These are phyloP conservation scores for Molothrus aeneus DNA, from an alignment of 2,797 vertebrate genomes.

Conservation along the genomic window DNA sequence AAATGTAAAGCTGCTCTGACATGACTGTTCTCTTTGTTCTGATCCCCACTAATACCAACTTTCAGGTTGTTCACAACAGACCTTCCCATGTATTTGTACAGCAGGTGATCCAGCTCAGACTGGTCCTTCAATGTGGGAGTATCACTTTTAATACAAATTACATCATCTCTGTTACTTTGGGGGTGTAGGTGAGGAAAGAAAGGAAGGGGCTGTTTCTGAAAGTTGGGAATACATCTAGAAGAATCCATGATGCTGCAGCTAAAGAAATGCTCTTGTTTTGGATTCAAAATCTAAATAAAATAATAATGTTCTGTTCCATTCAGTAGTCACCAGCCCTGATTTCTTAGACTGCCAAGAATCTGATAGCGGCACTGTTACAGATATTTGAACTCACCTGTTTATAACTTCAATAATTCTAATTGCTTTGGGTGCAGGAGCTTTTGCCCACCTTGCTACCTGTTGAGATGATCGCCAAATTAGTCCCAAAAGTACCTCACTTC, in stretches of 20 bases:
- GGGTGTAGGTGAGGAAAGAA: neutral
- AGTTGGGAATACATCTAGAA: neutral
- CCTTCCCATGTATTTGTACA: neutral
- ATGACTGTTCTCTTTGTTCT: neutral
- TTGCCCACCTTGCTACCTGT: neutral
- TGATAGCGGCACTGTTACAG: neutral
- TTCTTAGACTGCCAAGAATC: neutral
- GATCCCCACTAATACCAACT: neutral
- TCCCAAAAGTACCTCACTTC: neutral
- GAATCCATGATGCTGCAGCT: neutral
- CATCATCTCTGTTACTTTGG: rapidly evolving
- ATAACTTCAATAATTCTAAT: neutral
- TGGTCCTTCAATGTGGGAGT: neutral
- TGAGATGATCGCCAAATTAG: neutral
- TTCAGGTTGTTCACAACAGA: neutral
- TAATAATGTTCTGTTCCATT: neutral
- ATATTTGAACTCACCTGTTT: neutral
- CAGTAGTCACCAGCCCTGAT: neutral
- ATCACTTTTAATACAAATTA: neutral
- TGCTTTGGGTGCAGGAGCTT: neutral
- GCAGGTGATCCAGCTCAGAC: neutral
- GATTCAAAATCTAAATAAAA: neutral
- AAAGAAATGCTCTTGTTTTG: neutral
- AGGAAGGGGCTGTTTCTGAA: neutral
- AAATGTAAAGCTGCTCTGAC: neutral